Base-by-base conservation (phyloP, 2,888 invertebrate species). In the Apodemia zela region DNA sequence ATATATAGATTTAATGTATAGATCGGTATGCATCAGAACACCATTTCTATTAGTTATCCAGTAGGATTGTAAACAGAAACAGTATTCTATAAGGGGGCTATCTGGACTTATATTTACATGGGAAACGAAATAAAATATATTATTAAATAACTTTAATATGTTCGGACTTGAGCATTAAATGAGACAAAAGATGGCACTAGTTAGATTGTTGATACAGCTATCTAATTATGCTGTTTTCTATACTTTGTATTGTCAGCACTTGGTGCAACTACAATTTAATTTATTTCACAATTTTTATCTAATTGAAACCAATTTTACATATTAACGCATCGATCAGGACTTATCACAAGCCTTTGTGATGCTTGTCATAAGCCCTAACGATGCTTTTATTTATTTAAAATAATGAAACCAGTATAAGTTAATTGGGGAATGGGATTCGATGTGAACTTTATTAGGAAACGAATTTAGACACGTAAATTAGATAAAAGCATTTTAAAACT, bases 1-100 rank as follows among this genome's bases (percentile, higher is more conserved):
- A 83, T 75, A 83, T 82, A 82, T 79, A 78, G 76, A 61, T 66
- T 62, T 74, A 71, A 71, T 79, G 78, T 79, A 79, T 79, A 79
- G 68, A 68, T 51, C 51, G 21, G 21, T 51, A 51, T 65, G 74
- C 76, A 72, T 78, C 76, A 72, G 73, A 72, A 75, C 75, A 77
- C 78, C 75, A 66, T 68, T 67, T 67, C 60, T 63, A 61, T 64
- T 67, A 66, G 58, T 60, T 65, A 63, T 59, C 65, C 60, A 61
- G 38, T 45, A 66, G 69, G 71, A 69, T 71, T 68, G 66, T 68
- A 67, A 67, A 68, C 67, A 66, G 51, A 64, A 66, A 66, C 73
- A 73, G 72, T 72, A 72, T 72, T 72, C 69, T 64, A 45, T 67
- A 64, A 51, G 64, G 65, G 54, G 38, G 65, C 62, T 62, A 47